Evolutionary conservation across 2,888 invertebrate species (phyloP), one percentile per base, ranked within the genome.

Genomic region (Encarsia formosa): DNA sequence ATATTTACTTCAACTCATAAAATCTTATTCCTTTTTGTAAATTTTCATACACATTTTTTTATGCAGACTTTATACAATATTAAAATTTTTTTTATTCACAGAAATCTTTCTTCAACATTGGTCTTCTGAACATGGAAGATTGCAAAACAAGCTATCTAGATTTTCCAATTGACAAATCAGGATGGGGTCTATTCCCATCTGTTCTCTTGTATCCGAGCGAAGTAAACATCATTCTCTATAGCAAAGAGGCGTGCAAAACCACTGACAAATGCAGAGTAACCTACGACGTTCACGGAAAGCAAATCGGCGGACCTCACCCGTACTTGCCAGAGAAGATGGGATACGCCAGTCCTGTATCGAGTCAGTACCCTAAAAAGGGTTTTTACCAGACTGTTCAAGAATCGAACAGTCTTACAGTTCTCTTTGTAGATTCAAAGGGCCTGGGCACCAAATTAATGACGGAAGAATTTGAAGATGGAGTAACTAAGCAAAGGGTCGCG

Each of bases 301-400:
- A 49, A 37, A 35, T 45, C 5, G 49, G 48, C 11, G 26, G 26
- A 8, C 20, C 23, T 3, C 9, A 32, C 3, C 49, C 49, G 2
- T 54, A 42, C 26, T 9, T 22, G n/a, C 24, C 41, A 5, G n/a
- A 42, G 8, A 9, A 38, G 2, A 19, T 15, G 3, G 18, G 19
- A 19, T 54, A 54, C 32, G 45, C 49, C 2, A 44, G 15, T 31
- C 41, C 54, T 1, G 45, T 54, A 2, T 49, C 49, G 8, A 15
- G 5, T 2, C 2, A 18, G 15, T 15, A 13, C 3, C 41, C 47
- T 2, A 9, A 22, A 6, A 49, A 54, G n/a, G 54, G 54, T 5
- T 49, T 38, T 15, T 54, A 41, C 34, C 13, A 22, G 18, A 16
- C 16, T 6, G 24, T 34, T 2, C 29, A 38, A 22, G 26, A 49